Percentiles rank a stretch among this genome's conserved stretches.
Evolutionary conservation across 2,113 vertebrate genomes (phyloP).

Genomic region (Manacus vitellinus): DNA sequence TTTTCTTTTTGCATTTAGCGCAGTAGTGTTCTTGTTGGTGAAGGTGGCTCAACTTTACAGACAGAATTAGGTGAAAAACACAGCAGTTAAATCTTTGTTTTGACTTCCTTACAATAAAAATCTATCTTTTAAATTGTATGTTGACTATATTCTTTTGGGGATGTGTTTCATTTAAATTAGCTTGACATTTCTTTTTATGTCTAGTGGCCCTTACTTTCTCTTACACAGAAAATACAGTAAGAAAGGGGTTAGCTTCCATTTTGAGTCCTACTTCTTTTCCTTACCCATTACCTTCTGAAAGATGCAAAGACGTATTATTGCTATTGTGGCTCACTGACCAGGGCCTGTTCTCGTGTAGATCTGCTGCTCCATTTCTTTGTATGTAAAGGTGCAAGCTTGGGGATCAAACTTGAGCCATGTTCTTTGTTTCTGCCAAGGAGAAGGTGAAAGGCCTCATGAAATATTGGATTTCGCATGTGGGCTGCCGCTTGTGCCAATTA

Average conservation of each 20-base stretch:
- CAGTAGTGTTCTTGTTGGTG: not conserved
- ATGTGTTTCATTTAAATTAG: not conserved
- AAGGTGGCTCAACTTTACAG: not conserved
- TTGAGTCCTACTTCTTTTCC: not conserved
- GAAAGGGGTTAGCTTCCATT: not conserved
- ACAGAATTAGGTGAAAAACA: not conserved
- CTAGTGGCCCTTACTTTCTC: not conserved
- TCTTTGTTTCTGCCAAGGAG: not conserved
- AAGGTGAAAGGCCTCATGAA: not conserved
- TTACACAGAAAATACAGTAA: not conserved
- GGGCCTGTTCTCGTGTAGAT: not conserved
- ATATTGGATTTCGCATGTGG: not conserved
- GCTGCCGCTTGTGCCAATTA: not conserved
- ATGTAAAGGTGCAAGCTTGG: not conserved
- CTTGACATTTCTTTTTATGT: not conserved
- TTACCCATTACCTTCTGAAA: not conserved
- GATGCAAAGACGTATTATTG: not conserved
- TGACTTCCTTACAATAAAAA: not conserved
- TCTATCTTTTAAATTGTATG: not conserved
- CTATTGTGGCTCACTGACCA: not conserved
- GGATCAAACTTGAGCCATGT: accelerated
- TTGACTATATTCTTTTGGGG: not conserved
- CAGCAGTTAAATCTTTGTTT: not conserved
- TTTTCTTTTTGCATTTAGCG: not conserved
- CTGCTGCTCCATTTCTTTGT: not conserved